phyloP scores from a whole-genome alignment of 1,140 invertebrate species.

The Atta colombica region DNA sequence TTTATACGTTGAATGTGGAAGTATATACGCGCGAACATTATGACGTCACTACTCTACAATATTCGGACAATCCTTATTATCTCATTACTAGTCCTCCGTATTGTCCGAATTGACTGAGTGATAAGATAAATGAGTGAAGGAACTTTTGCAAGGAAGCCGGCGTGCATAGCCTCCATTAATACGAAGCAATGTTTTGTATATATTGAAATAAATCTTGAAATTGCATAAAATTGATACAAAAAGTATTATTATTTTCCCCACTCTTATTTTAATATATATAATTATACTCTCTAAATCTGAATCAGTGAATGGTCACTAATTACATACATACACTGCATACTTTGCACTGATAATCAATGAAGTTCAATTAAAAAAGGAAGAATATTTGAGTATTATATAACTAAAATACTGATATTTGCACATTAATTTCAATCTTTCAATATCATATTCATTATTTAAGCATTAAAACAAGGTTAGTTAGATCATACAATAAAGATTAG shows the following conservation, averaged over 20 bases:
- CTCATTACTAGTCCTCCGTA: constrained; percentile 10
- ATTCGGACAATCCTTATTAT: constrained; percentile 40
- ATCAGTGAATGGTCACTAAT: too few relatives aligned
- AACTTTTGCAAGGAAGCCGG: constrained; percentile 44
- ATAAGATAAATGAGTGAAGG: neutral
- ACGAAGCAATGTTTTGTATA: constrained; percentile 83
- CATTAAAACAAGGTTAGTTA: too few relatives aligned
- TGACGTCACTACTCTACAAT: neutral
- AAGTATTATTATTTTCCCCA: neutral
- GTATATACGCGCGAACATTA: constrained; percentile 6
- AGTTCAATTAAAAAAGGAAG: too few relatives aligned
- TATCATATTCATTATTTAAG: too few relatives aligned
- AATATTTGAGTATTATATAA: too few relatives aligned
- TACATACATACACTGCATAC: too few relatives aligned
- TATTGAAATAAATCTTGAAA: constrained; percentile 83
- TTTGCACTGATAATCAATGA: too few relatives aligned
- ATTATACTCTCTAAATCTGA: too few relatives aligned
- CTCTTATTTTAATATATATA: neutral
- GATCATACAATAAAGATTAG: too few relatives aligned
- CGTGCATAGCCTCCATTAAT: constrained; percentile 68
- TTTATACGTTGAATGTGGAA: constrained; percentile 77
- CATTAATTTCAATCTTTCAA: too few relatives aligned
- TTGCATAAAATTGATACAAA: constrained; percentile 66
- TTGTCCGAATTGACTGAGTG: constrained; percentile 44
- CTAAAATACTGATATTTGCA: too few relatives aligned